These are phyloP conservation scores for Drosophila yooni DNA, from an alignment of 2,888 invertebrate genomes.

Conservation along the genomic window DNA sequence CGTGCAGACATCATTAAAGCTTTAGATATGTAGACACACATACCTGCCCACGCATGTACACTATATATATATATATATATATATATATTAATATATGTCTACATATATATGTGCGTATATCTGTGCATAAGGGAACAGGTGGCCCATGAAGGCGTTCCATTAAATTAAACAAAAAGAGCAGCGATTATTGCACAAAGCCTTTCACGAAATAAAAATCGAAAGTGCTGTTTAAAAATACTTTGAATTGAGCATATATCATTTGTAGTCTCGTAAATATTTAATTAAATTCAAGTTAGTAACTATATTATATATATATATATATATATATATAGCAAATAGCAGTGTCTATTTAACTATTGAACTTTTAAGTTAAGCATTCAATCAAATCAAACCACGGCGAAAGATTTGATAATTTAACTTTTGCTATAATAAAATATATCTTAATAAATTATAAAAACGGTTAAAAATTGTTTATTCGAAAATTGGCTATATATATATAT, in stretches of 20 bases:
- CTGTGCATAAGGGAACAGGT: conserved; percentile 44
- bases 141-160: conserved; percentile 42
- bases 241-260: background rate
- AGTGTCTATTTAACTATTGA: background rate
- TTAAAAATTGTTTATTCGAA: background rate
- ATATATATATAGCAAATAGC: background rate
- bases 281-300: background rate
- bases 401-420: background rate
- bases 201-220: conserved; percentile 17
- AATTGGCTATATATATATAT: background rate
- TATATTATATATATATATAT: background rate
- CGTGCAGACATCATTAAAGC: conserved; percentile 50
- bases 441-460: background rate
- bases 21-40: conserved; percentile 16
- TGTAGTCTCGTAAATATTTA: background rate
- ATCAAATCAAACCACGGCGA: background rate
- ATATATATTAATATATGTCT: background rate
- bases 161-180: conserved; percentile 48
- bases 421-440: background rate
- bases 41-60: conserved; percentile 1
- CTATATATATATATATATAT: background rate
- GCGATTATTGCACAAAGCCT: conserved; percentile 12
- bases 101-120: background rate
- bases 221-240: background rate
- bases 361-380: background rate